These are phyloP conservation scores for Arothron firmamentum DNA, from an alignment of 2,113 vertebrate species.

Conservation along the genomic window DNA sequence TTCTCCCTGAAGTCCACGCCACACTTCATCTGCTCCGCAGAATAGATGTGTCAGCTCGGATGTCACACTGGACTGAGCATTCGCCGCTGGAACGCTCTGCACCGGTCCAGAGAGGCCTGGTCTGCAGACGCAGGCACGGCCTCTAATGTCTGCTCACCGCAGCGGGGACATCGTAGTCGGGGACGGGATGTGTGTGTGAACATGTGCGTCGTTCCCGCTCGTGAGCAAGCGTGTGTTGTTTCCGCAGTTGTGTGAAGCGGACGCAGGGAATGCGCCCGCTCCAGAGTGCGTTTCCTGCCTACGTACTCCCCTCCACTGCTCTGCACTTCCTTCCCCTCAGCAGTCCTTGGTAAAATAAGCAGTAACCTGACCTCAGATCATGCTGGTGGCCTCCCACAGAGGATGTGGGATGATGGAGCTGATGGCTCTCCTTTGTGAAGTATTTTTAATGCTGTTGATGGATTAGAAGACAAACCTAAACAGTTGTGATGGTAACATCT, in stretches of 20 bases:
- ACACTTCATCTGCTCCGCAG: conserved; percentile 29
- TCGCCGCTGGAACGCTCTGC: conserved; percentile 3
- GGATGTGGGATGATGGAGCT: conserved; percentile 61
- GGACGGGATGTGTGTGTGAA: conserved; percentile 46
- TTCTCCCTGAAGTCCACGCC: conserved; percentile 26
- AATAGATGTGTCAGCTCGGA: conserved; percentile 33
- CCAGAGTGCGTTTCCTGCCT: conserved; percentile 67
- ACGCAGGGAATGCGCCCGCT: conserved; percentile 45
- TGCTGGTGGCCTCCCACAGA: conserved; percentile 55
- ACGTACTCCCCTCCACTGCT: conserved; percentile 43
- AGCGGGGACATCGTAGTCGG: conserved; percentile 14
- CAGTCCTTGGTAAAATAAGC: conserved; percentile 59
- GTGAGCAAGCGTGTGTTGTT: conserved; percentile 60
- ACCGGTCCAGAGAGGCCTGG: background rate
- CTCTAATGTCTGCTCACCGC: conserved; percentile 13
- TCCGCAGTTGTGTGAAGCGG: conserved; percentile 49
- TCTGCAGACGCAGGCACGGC: background rate
- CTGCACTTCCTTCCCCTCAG: conserved; percentile 68
- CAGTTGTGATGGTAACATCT: conserved; percentile 5
- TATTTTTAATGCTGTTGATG: conserved; percentile 58
- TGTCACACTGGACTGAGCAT: conserved; percentile 28
- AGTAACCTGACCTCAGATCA: conserved; percentile 52
- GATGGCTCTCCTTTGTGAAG: conserved; percentile 41
- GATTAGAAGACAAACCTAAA: conserved; percentile 28
- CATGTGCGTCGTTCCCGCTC: conserved; percentile 28